These are phyloP conservation scores for Esox masquinongy DNA, from an alignment of 2,797 vertebrate species.

Conservation along the genomic window DNA sequence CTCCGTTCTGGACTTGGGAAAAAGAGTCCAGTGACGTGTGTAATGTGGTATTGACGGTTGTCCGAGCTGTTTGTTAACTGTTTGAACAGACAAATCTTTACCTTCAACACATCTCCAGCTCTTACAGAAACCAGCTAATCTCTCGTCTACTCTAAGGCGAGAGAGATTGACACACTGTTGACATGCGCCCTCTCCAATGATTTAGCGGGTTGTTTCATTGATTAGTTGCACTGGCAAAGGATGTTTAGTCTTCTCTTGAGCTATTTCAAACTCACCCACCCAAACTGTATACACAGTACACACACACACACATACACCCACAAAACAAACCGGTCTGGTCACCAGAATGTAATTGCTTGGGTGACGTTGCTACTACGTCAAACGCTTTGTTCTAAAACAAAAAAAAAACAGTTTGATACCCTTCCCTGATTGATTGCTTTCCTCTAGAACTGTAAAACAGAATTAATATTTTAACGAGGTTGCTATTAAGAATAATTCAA, in stretches of 20 bases:
- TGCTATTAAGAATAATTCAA: constrained; percentile 73
- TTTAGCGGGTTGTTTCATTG: background rate
- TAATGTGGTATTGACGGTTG: no score
- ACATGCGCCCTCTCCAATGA: background rate
- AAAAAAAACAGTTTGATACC: constrained; percentile 51
- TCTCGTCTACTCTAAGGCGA: no score
- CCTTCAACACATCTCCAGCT: no score
- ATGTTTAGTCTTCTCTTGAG: background rate
- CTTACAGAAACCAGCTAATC: no score
- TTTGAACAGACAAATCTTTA: no score
- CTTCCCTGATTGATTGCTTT: constrained; percentile 64
- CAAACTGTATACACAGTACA: constrained; percentile 3
- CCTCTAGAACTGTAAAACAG: constrained; percentile 54
- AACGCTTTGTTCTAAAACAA: constrained; percentile 30
- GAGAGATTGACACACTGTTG: no score
- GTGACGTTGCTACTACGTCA: constrained; percentile 11
- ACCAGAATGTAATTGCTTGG: constrained; percentile 20
- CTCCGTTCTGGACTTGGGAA: no score
- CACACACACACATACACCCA: constrained; percentile 6
- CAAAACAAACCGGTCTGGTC: background rate
- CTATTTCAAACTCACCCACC: background rate
- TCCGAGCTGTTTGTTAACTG: no score
- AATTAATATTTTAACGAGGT: constrained; percentile 66
- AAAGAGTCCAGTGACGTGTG: no score
- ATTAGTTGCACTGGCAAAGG: background rate